Percentiles rank a stretch among this genome's conserved stretches.
Evolutionary conservation across 2,113 vertebrate genomes (phyloP).

Genomic region (Rhinichthys klamathensis): DNA sequence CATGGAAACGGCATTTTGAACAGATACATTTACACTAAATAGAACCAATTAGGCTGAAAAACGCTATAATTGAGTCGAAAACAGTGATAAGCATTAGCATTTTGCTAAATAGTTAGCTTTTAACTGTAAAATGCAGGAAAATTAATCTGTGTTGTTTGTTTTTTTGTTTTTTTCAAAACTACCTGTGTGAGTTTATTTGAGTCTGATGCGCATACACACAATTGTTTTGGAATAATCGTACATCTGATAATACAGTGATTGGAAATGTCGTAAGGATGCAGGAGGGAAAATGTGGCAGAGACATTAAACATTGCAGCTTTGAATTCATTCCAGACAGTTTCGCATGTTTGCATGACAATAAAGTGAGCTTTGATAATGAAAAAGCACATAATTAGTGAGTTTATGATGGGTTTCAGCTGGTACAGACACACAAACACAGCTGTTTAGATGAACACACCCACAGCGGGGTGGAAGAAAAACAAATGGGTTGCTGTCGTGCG

Average conservation of each 20-base stretch:
- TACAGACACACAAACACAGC: not conserved
- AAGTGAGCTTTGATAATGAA: constrained; percentile 15
- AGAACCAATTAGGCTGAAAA: too few relatives aligned
- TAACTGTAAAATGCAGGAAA: too few relatives aligned
- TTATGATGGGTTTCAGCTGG: constrained; percentile 13
- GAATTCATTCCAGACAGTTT: constrained; percentile 3
- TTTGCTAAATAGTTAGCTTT: too few relatives aligned
- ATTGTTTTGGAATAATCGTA: not conserved
- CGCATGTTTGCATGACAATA: constrained; percentile 16
- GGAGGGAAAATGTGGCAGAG: not conserved
- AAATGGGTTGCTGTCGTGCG: not conserved
- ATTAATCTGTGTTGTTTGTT: too few relatives aligned
- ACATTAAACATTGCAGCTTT: not conserved
- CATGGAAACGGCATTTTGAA: not conserved
- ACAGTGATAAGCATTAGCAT: too few relatives aligned
- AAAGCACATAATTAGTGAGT: not conserved
- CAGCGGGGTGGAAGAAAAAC: not conserved
- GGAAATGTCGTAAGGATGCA: not conserved
- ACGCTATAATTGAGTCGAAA: too few relatives aligned
- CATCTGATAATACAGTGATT: not conserved
- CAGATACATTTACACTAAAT: not conserved
- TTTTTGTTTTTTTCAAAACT: too few relatives aligned
- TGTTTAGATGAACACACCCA: not conserved
- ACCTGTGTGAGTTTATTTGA: too few relatives aligned
- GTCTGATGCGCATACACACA: not conserved